Base-by-base conservation (phyloP, 2,888 invertebrate species). In the Drosophila longiperda region DNA sequence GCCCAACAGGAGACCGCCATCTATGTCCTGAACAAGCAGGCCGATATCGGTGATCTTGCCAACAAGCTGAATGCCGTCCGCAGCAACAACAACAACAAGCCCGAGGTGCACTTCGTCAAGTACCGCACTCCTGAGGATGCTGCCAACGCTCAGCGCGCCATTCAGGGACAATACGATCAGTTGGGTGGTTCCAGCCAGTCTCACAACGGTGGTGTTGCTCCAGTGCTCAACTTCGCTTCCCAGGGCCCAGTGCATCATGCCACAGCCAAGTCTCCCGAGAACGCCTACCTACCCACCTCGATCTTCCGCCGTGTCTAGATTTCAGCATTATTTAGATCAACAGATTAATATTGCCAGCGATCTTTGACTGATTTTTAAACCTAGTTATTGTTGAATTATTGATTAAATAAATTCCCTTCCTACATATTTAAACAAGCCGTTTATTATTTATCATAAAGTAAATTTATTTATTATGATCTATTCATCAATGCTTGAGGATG, bases 51-150 rank as follows among this genome's bases (percentile, higher is more conserved):
- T 29, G 89, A 90, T 70, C 75, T 92, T 65, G 88, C 89, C 75
- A 85, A 75, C 75, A 91, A 89, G 67, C 71, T 90, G 65, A 92
- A 91, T 68, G 70, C 83, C 65, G 67, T 90, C 67, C 83, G 85
- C 59, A 76, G 78, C 77, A 82, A 87, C 71, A 82, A 67, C 77
- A 86, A 82, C 71, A 85, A 90, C 75, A 91, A 90, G 73, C 92
- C 92, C 73, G 92, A 92, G 75, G 91, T 92, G 5, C 91, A 91
- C 73, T 92, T 92, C 67, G 90, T 92, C 76, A 92, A 92, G 78
- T 92, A 92, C 80, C 92, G 91, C 63, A 92, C 92, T 1, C 83
- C 78, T 2, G 89, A 91, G 75, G 92, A 92, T 80, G 92, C 92
- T 61, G 85, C 85, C 71, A 90, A 92, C 58, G 92, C 92, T 9